Evolutionary conservation across 2,797 vertebrate genomes (phyloP).

Genomic region (Silurus aristotelis): DNA sequence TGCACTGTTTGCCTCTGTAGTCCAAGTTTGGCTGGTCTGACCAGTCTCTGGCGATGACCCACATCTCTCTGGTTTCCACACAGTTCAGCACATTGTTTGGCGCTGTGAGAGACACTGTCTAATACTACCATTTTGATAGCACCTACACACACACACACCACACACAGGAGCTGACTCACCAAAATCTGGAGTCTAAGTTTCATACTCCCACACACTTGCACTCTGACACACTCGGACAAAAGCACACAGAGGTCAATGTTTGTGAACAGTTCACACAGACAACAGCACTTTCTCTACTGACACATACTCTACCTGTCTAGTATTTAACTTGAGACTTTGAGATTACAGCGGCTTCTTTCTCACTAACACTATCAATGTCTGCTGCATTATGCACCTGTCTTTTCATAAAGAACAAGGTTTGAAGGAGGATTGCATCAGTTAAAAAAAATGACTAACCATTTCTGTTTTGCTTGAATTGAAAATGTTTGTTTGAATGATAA

Average conservation of each 20-base stretch:
- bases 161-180: conserved; percentile 18
- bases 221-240: not conserved
- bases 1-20: not conserved
- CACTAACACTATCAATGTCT: conserved; percentile 12
- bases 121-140: not conserved
- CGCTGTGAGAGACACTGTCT: conserved; percentile 45
- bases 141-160: not conserved
- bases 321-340: not conserved
- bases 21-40: conserved; percentile 42
- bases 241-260: not conserved
- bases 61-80: conserved; percentile 40
- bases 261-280: not conserved
- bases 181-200: conserved; percentile 7
- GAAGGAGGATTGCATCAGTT: not conserved
- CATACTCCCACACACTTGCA: not conserved
- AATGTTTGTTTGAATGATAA: not conserved
- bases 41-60: conserved; percentile 42
- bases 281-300: not conserved
- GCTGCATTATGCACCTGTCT: not conserved
- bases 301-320: conserved; percentile 1
- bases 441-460: not conserved
- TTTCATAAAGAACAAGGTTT: not conserved
- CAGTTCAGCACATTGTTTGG: conserved; percentile 47
- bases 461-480: not conserved
- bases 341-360: not conserved